Conservation (phyloP, 2,888 invertebrate species). For the Endotricha flammealis region DNA sequence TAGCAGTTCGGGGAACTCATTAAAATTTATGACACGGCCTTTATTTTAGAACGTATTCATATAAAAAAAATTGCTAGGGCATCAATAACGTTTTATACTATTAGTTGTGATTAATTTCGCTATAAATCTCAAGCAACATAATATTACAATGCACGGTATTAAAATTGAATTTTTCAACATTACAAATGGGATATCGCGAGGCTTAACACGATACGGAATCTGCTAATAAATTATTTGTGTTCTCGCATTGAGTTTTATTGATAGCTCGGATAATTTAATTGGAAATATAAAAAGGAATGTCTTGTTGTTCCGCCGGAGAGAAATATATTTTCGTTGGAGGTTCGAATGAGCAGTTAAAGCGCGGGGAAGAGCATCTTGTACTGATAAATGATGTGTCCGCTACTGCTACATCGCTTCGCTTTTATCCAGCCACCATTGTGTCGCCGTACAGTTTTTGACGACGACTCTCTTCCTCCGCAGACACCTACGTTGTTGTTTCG, state of each 20-base stretch:
- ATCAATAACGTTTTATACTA: constrained; percentile 13
- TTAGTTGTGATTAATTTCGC: constrained; percentile 12
- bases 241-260: constrained; percentile 10
- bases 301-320: constrained; percentile 8
- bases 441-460: constrained; percentile 65
- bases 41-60: constrained; percentile 2
- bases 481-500: constrained; percentile 56
- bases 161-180: constrained; percentile 12
- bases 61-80: constrained; percentile 8
- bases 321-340: constrained; percentile 10
- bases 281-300: constrained; percentile 13
- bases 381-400: constrained; percentile 73
- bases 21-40: constrained; percentile 7
- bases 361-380: constrained; percentile 48
- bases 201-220: constrained; percentile 10
- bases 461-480: constrained; percentile 50
- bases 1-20: constrained; percentile 5
- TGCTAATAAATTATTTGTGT: constrained; percentile 11
- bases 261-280: constrained; percentile 11
- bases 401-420: constrained; percentile 73
- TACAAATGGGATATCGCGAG: constrained; percentile 12
- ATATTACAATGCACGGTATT: constrained; percentile 15
- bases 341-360: constrained; percentile 22
- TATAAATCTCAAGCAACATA: constrained; percentile 13
- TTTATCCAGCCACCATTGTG: constrained; percentile 70